phyloP scores from a whole-genome alignment of 1,140 invertebrate genomes.

The Lepidurus packardi region DNA sequence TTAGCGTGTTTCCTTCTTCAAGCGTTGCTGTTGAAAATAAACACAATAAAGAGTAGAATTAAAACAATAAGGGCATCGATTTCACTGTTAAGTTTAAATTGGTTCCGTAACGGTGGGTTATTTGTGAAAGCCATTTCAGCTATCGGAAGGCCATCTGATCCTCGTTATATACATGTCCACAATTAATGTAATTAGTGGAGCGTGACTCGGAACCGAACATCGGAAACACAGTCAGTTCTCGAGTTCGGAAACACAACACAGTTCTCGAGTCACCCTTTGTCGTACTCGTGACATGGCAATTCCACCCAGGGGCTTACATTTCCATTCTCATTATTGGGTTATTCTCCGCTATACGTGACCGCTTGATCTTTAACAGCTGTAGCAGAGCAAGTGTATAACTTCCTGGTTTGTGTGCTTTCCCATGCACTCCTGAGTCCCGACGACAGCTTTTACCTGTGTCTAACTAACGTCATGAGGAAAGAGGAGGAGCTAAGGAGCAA shows the following conservation, averaged over 20 bases:
- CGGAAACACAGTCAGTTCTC: neutral
- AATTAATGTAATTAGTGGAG: neutral
- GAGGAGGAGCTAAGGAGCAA: neutral
- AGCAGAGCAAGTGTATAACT: neutral
- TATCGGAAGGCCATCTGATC: too few species aligned
- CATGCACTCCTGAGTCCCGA: conserved; percentile 2
- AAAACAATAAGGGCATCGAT: too few species aligned
- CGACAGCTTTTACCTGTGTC: neutral
- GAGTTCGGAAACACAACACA: too few species aligned
- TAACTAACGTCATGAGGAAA: neutral
- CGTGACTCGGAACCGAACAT: conserved; percentile 18
- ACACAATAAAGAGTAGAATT: too few species aligned
- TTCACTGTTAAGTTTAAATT: too few species aligned
- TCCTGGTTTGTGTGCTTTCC: conserved; percentile 8
- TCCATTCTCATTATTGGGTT: neutral
- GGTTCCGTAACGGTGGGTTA: too few species aligned
- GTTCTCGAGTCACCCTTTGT: conserved; percentile 10
- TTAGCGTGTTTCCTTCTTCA: too few species aligned
- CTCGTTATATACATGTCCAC: too few species aligned
- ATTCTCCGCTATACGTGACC: neutral
- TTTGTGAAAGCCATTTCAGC: too few species aligned
- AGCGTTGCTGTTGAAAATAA: too few species aligned
- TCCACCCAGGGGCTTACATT: neutral
- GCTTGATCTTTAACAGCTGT: neutral
- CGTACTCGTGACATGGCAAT: conserved; percentile 9